Base-by-base conservation (phyloP, 2,797 vertebrate species). In the Crocidura indochinensis region DNA sequence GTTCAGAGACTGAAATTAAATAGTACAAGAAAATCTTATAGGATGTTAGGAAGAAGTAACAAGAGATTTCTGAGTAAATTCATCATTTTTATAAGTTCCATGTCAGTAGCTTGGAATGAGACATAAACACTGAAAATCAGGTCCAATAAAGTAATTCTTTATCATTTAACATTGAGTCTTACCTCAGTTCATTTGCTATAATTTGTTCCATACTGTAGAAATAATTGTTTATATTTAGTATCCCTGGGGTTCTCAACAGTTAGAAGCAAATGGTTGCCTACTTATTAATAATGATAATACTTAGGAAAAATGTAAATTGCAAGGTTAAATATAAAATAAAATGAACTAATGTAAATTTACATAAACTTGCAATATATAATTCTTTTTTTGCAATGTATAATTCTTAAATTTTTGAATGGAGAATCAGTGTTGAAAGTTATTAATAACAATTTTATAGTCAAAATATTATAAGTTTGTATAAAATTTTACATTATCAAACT, bases 31-130 rank as follows among this genome's bases (percentile, higher is more conserved):
- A 85, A 53, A 9, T 14, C 8, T 51, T 27, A 56, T 19, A 47
- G 47, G 2, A 2, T 24, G 5, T 27, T 10, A 31, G 27, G 10
- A 76, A 69, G 22, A 56, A 1, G 0, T 0, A 6, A 8, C 0
- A 0, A 26, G 3, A 38, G 15, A 0, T 6, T 31, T 20, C 46
- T 20, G 4, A 29, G 22, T 2, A 8, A 9, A 2, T 19, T 72
- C 0, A 29, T 31, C 12, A 29, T 64, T 10, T 1, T 26, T 65
- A 27, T 22, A 17, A 20, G 20, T 8, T 56, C 46, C 17, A 2
- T 6, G 3, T n/a, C 3, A 10, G 9, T 19, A 29, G 53, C 26
- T 71, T 64, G 53, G 24, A 64, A 47, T 47, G 4, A 82, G n/a
- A 19, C 44, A 56, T 11, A 67, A 47, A 83, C 3, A 22, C 73